A percentile compares a stretch with the other conserved stretches of the same genome.
Evolutionary conservation across 2,888 invertebrate genomes (phyloP).

Genomic region (Brenthis daphne): DNA sequence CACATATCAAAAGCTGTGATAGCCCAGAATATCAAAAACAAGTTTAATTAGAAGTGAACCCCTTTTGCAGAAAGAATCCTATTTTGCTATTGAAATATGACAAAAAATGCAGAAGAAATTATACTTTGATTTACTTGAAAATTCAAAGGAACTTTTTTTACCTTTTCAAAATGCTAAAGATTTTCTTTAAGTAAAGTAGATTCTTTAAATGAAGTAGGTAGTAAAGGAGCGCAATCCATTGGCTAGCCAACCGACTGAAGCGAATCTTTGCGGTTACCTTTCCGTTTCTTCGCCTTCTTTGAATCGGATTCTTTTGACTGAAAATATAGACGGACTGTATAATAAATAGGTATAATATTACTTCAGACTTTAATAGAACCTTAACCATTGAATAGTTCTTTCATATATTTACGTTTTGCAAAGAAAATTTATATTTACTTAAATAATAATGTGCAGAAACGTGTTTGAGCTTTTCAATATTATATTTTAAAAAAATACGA

Average conservation of each 20-base stretch:
- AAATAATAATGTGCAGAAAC: neutral
- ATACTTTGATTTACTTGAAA: conserved; percentile 10
- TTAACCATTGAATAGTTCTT: conserved; percentile 18
- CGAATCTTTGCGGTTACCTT: conserved; percentile 49
- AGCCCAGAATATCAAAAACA: conserved; percentile 1
- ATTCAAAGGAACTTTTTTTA: conserved; percentile 18
- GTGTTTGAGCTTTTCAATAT: no score
- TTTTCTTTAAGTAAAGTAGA: conserved; percentile 29
- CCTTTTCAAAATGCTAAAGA: conserved; percentile 22
- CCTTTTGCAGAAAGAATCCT: neutral
- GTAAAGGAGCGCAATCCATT: conserved; percentile 42
- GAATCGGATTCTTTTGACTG: conserved; percentile 45
- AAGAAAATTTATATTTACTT: conserved; percentile 5
- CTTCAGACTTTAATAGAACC: conserved; percentile 24
- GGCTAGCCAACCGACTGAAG: conserved; percentile 44
- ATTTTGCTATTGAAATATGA: conserved; percentile 5
- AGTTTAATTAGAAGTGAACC: conserved; percentile 16
- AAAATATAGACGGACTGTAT: conserved; percentile 41
- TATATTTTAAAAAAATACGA: no score
- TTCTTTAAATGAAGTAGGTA: conserved; percentile 38
- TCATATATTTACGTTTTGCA: conserved; percentile 10
- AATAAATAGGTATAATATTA: conserved; percentile 33
- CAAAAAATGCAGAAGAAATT: conserved; percentile 14
- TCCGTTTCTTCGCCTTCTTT: conserved; percentile 48
- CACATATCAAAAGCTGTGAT: conserved; percentile 29